These are phyloP conservation scores for Pelagia noctiluca DNA, from an alignment of 30 jellyfish, hydroid and myxozoan species.

Conservation along the genomic window DNA sequence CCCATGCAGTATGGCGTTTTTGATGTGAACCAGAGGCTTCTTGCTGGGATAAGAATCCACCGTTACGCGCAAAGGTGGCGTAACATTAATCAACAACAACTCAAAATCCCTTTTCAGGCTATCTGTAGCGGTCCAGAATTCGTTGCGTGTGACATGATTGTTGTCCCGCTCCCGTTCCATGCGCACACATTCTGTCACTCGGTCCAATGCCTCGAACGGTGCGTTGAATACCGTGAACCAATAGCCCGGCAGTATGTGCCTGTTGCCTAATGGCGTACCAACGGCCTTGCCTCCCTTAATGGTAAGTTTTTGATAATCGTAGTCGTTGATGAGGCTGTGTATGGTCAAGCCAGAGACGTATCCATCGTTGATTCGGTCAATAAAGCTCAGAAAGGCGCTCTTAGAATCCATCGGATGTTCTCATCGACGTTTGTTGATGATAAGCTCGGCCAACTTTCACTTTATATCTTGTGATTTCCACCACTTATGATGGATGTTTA, in stretches of 20 bases:
- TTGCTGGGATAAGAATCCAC: conserved; percentile 79
- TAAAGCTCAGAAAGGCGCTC: conserved; percentile 67
- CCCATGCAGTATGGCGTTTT: conserved; percentile 80
- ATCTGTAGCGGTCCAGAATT: conserved; percentile 62
- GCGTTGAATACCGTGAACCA: conserved; percentile 93
- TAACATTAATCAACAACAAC: conserved; percentile 11
- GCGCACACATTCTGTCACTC: conserved; percentile 76
- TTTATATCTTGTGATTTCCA: too few relatives aligned
- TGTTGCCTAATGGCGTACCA: conserved; percentile 91
- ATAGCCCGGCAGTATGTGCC: conserved; percentile 89
- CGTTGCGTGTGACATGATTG: conserved; percentile 24
- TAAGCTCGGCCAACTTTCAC: too few relatives aligned
- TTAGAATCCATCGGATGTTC: conserved; percentile 46
- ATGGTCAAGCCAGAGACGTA: conserved; percentile 82
- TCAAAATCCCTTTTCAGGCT: conserved; percentile 65
- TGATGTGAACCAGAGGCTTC: conserved; percentile 57
- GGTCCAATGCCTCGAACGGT: conserved; percentile 83
- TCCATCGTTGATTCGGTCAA: conserved; percentile 87
- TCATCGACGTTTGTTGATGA: too few relatives aligned
- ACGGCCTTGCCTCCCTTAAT: conserved; percentile 82
- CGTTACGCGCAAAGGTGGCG: conserved; percentile 29
- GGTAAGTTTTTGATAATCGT: conserved; percentile 79
- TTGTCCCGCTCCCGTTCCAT: conserved; percentile 59
- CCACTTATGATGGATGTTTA: too few relatives aligned
- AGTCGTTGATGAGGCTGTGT: conserved; percentile 78